Base-by-base conservation (phyloP, 2,113 vertebrate species). In the Atractosteus spatula region DNA sequence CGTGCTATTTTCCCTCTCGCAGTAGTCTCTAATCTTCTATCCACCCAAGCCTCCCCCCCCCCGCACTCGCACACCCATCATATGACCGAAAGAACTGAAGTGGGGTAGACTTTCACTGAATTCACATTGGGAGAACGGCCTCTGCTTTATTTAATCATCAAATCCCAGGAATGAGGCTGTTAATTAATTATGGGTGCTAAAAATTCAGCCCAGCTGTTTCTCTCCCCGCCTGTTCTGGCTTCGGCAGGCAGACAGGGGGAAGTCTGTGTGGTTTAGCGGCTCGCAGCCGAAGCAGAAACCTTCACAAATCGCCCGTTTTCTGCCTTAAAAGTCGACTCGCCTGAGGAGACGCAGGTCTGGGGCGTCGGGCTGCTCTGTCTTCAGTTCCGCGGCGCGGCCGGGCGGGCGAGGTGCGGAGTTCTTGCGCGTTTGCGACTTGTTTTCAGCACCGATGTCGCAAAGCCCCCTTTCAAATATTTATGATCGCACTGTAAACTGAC, bases 171-270 rank as follows among this genome's bases (percentile, higher is more conserved):
- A 90, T 84, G 87, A 89, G 89, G 82, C 82, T 83, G 86, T 93
- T 92, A 91, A 93, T 93, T 92, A 91, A 93, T 93, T 91, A 91
- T 90, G 89, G 89, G 90, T 86, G 89, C 90, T 90, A 89, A 89
- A 92, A 92, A 92, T 90, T 88, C 88, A 91, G 87, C 82, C 89
- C 91, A 92, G 91, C 91, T 93, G 91, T 91, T 90, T 87, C 85
- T 87, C 80, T 84, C 76, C 82, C 81, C 79, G 76, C 78, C 29
- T 73, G 71, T 69, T 80, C 81, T 77, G 72, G 80, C 77, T 83
- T 76, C 80, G 79, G 80, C 77, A 76, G 55, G 80, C 78, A 84
- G 82, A 84, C 83, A 85, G 79, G 83, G 81, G 69, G 81, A 85
- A 83, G 77, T 77, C 82, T 79, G 82, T 62, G 83, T 75, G 74